Evolutionary conservation across 1,140 invertebrate species (phyloP).

Genomic region (Diorhabda elongata): DNA sequence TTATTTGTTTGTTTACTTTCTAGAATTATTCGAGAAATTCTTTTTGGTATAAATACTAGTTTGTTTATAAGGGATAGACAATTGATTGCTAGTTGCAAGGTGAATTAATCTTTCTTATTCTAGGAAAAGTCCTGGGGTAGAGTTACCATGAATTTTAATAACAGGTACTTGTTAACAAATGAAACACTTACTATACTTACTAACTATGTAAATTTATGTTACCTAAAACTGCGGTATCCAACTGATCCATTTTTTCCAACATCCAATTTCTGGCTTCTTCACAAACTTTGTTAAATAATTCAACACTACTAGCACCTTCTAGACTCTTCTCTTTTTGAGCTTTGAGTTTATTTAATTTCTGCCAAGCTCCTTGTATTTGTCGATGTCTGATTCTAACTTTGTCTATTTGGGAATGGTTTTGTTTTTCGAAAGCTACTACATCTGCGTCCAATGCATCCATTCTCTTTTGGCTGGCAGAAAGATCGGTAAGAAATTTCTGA

Average conservation of each 20-base stretch:
- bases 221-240: slow-evolving; percentile 68
- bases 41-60: no score
- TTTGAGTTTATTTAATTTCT: slow-evolving; percentile 82
- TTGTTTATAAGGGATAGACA: no score
- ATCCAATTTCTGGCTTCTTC: slow-evolving; percentile 93
- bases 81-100: no score
- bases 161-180: no score
- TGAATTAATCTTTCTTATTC: no score
- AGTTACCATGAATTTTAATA: no score
- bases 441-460: slow-evolving; percentile 85
- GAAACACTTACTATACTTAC: no score
- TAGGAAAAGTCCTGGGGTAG: no score
- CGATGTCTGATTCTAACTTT: slow-evolving; percentile 77
- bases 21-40: no score
- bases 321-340: slow-evolving; percentile 86
- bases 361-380: slow-evolving; percentile 85
- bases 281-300: slow-evolving; percentile 89
- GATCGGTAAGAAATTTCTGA: slow-evolving; percentile 89
- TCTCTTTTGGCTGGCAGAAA: slow-evolving; percentile 86
- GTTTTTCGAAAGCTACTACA: slow-evolving; percentile 79
- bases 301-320: slow-evolving; percentile 80
- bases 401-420: slow-evolving; percentile 84
- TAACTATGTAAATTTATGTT: not conserved
- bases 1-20: no score
- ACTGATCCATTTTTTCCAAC: slow-evolving; percentile 83